A percentile compares a stretch with the other conserved stretches of the same genome.
phyloP scores from a whole-genome alignment of 2,797 vertebrate species.

The Myotis planiceps region DNA sequence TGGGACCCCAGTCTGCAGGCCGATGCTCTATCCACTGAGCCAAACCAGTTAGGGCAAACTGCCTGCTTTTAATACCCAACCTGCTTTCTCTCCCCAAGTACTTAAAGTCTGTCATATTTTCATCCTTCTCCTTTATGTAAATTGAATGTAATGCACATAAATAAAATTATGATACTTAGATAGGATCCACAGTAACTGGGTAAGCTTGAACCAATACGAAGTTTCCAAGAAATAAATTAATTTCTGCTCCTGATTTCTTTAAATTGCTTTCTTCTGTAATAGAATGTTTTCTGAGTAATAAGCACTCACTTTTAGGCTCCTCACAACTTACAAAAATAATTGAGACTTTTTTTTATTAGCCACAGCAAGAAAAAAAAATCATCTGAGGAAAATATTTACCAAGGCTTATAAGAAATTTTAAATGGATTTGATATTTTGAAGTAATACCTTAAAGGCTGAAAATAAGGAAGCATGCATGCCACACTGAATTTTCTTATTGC shows the following conservation, averaged over 20 bases:
- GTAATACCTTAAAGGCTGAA: slow-evolving; percentile 38
- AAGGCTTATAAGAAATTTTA: slow-evolving; percentile 56
- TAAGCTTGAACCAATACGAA: slow-evolving; percentile 28
- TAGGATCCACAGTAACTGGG: slow-evolving; percentile 11
- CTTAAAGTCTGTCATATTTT: slow-evolving; percentile 54
- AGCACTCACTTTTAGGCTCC: background rate
- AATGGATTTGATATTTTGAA: slow-evolving; percentile 57
- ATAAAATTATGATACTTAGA: slow-evolving; percentile 70
- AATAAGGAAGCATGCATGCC: background rate
- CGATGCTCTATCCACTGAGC: no score
- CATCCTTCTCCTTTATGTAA: slow-evolving; percentile 58
- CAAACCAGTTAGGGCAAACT: background rate
- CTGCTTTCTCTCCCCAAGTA: slow-evolving; percentile 1
- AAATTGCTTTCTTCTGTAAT: slow-evolving; percentile 61
- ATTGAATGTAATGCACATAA: slow-evolving; percentile 67
- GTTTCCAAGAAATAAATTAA: slow-evolving; percentile 58
- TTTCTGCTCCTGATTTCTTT: slow-evolving; percentile 64
- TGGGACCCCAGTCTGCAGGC: no score
- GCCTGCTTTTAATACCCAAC: slow-evolving; percentile 8
- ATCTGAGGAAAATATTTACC: slow-evolving; percentile 32
- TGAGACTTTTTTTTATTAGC: slow-evolving; percentile 42
- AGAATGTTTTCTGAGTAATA: slow-evolving; percentile 31
- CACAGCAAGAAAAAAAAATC: slow-evolving; percentile 1
- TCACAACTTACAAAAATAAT: slow-evolving; percentile 46
- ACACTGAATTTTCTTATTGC: slow-evolving; percentile 8